Evolutionary conservation across 2,113 vertebrate genomes (phyloP), one percentile per base, ranked within the genome.

Genomic region (Pluvianellus socialis): DNA sequence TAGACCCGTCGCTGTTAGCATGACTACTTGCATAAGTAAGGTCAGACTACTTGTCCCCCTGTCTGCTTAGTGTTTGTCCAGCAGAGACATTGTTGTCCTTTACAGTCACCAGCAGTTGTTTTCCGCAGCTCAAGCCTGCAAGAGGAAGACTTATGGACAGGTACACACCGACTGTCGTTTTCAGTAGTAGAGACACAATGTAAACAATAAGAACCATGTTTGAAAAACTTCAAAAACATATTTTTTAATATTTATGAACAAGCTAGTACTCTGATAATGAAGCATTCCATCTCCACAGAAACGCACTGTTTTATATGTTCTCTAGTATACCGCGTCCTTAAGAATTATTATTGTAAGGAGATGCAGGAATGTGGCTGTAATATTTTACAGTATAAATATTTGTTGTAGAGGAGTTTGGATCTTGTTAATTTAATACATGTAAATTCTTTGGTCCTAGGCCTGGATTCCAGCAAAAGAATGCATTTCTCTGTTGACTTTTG

Each of bases 181-280:
- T 80, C 85, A 68, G 52, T 58, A 59, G 28, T 52, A 63, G 53
- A 72, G 61, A 95, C 67, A 71, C 79, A 95, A 66, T 66, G 63
- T 94, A 94, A 94, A 84, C 65, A 90, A 55, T 70, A 73, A 88
- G 55, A 95, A 92, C 67, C 47, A 70, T 52, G 53, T 86, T 40
- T 70, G 94, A 56, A 82, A 96, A 96, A 81, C 73, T 89, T 94
- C 86, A 96, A 82, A 96, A 45, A 33, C 45, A 7, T 88, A 55
- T 85, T 74, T 97, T 97, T 97, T 93, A 94, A 97, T 97, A 97
- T 97, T 97, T 96, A 97, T 97, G 95, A 95, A 90, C 75, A 96
- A 47, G 65, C 83, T 91, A 50, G 53, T 97, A 65, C 79, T 94
- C 92, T 94, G 67, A 92, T 97, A 97, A 96, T 95, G 94, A 97